A percentile compares a stretch with the other conserved stretches of the same genome.
These are phyloP conservation scores for Cabera pusaria DNA, from an alignment of 2,888 invertebrate genomes.

Conservation along the genomic window DNA sequence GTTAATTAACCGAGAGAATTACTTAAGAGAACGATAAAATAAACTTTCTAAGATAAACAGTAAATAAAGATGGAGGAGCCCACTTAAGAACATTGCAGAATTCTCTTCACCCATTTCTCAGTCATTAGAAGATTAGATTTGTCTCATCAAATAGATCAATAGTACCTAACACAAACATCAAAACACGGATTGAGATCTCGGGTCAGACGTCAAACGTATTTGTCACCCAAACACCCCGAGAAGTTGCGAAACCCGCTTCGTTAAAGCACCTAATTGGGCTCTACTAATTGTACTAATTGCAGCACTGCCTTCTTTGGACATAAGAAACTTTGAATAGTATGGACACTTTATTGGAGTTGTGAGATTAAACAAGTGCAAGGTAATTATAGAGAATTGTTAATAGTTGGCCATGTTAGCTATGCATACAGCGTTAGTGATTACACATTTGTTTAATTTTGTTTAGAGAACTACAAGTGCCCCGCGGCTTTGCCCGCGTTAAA, in stretches of 20 bases:
- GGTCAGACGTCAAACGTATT: constrained; percentile 69
- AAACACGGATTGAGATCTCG: constrained; percentile 51
- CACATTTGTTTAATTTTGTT: too few relatives aligned
- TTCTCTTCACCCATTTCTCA: not conserved
- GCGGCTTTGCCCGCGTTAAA: too few relatives aligned
- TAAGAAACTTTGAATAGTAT: constrained; percentile 42
- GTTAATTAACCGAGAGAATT: too few relatives aligned
- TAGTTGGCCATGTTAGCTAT: not conserved
- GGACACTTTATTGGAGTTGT: not conserved
- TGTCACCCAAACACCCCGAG: constrained; percentile 64
- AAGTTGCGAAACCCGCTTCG: constrained; percentile 71
- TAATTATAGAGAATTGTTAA: not conserved
- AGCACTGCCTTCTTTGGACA: constrained; percentile 68
- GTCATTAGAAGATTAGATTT: constrained; percentile 24
- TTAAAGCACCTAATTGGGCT: constrained; percentile 77
- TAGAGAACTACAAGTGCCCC: too few relatives aligned
- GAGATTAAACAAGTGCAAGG: not conserved
- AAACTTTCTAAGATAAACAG: too few relatives aligned
- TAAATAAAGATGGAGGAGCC: too few relatives aligned
- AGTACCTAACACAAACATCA: constrained; percentile 43
- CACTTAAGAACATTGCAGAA: too few relatives aligned
- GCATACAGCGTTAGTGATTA: not conserved
- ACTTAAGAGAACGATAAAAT: too few relatives aligned
- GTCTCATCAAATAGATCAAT: constrained; percentile 46
- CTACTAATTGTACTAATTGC: constrained; percentile 75